Evolutionary conservation across 1,140 invertebrate genomes (phyloP), one percentile per base, ranked within the genome.

Genomic region (Neodiprion lecontei): DNA sequence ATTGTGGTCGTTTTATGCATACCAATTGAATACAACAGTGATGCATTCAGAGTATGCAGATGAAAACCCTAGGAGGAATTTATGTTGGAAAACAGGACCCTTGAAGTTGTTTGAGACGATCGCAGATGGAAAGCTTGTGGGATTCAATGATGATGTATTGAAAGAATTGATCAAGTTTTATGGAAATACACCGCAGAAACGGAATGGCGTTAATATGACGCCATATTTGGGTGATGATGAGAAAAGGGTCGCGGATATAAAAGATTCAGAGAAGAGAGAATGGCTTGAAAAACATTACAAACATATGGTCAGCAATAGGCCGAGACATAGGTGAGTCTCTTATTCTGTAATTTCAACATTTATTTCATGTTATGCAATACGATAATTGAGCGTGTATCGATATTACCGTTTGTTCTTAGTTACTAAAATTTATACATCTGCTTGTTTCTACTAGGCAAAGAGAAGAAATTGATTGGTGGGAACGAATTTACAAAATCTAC

Each of bases 21-120:
- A 98, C 84, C 97, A 98, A 87, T 82, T 98, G 47, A 98, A 98
- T 84, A 98, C 96, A 1, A 91, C 93, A 66, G 81, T 92, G 11
- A 80, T 96, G 70, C 89, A 94, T 79, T 85, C 87, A 75, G 89
- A 92, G 47, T 77, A 92, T 78, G 82, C 91, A 40, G 86, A 91
- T 66, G 86, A 87, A 40, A 97, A 96, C 88, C 87, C 90, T 0
- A 90, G 91, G 77, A 88, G 91, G 49, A 98, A 98, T 87, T 83
- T 97, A 61, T 96, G 95, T 79, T 97, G 94, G 91, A 90, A 91
- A n/a, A 94, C 92, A 14, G 87, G 91, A 48, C 89, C 92, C 14
- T 80, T 93, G 76, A 91, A 94, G 76, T 86, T 99, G 0, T 98
- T 92, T 87, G 95, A 96, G 50, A 86, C 86, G 47, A 90, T 96